phyloP scores from a whole-genome alignment of 53 echinoderm and acorn worm species.

The Henricia sp. region DNA sequence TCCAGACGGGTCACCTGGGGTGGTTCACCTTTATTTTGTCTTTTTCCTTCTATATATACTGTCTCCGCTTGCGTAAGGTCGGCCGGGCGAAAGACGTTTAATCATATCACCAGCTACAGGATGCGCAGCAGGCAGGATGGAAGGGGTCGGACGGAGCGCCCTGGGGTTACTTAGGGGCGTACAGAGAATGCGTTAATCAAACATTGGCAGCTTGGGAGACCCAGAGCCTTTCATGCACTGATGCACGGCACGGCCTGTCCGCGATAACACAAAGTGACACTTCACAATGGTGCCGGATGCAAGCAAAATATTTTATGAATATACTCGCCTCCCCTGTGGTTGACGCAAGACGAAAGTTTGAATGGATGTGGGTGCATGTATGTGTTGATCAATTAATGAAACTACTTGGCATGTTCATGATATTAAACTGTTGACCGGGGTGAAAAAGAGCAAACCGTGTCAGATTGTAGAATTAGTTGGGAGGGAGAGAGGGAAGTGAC shows the following conservation, averaged over 20 bases:
- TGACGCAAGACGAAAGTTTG: too few relatives aligned
- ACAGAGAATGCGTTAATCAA: constrained; percentile 59
- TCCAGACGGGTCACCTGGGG: constrained; percentile 55
- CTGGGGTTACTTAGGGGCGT: constrained; percentile 43
- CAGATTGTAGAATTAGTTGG: too few relatives aligned
- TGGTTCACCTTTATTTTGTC: constrained; percentile 51
- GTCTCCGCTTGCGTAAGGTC: constrained; percentile 45
- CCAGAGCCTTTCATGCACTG: constrained; percentile 45
- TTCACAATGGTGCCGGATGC: too few relatives aligned
- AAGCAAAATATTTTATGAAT: constrained; percentile 45
- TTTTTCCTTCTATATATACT: constrained; percentile 1
- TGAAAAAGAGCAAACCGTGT: too few relatives aligned
- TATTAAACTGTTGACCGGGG: too few relatives aligned
- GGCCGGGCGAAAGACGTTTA: constrained; percentile 53
- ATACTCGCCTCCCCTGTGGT: constrained; percentile 5
- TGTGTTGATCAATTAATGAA: too few relatives aligned
- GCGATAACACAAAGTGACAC: constrained; percentile 22
- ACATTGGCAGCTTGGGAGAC: constrained; percentile 30
- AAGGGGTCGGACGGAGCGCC: constrained; percentile 44
- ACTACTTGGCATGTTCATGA: too few relatives aligned
- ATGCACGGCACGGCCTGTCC: constrained; percentile 25
- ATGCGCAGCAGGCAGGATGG: constrained; percentile 13
- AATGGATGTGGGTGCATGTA: too few relatives aligned
- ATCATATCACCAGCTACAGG: constrained; percentile 59
- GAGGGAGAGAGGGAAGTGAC: too few relatives aligned